phyloP scores from a whole-genome alignment of 2,797 vertebrate genomes.

The Darevskia nairensis region DNA sequence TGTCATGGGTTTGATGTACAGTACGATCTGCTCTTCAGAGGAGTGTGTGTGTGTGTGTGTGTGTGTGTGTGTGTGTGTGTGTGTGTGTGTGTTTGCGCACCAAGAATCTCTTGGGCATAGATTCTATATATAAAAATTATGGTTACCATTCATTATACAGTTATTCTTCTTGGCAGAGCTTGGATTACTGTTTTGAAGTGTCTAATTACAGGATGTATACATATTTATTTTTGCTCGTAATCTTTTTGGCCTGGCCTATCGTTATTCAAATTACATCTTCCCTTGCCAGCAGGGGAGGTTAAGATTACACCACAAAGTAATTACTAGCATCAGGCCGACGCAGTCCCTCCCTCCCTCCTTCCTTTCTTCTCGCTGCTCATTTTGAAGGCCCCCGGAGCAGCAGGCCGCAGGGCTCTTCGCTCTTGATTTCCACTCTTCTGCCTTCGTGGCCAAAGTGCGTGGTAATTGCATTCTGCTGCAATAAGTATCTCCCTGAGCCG shows the following conservation, averaged over 20 bases:
- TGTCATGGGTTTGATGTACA: constrained; percentile 44
- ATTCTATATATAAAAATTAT: constrained; percentile 32
- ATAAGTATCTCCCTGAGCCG: background rate
- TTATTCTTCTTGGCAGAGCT: constrained; percentile 51
- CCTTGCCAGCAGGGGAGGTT: constrained; percentile 54
- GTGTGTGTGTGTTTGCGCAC: constrained; percentile 6
- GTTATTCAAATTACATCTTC: constrained; percentile 66
- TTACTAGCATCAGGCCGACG: background rate
- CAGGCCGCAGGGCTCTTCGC: background rate
- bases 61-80: no score
- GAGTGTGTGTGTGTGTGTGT: constrained; percentile 43
- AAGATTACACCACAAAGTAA: constrained; percentile 51
- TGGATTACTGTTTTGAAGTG: constrained; percentile 44
- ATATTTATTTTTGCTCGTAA: constrained; percentile 58
- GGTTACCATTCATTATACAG: constrained; percentile 29
- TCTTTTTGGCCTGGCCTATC: constrained; percentile 52
- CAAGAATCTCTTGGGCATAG: constrained; percentile 27
- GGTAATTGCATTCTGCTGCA: no score
- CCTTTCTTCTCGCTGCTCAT: background rate
- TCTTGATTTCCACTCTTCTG: constrained; percentile 15
- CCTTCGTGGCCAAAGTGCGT: no score
- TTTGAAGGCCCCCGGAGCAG: constrained; percentile 9
- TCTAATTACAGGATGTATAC: constrained; percentile 47
- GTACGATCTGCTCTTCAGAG: constrained; percentile 8
- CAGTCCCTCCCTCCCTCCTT: constrained; percentile 8